Percentiles rank a stretch among this genome's conserved stretches.
Conservation (phyloP, 2,113 vertebrate genomes). For the Cebus imitator region DNA sequence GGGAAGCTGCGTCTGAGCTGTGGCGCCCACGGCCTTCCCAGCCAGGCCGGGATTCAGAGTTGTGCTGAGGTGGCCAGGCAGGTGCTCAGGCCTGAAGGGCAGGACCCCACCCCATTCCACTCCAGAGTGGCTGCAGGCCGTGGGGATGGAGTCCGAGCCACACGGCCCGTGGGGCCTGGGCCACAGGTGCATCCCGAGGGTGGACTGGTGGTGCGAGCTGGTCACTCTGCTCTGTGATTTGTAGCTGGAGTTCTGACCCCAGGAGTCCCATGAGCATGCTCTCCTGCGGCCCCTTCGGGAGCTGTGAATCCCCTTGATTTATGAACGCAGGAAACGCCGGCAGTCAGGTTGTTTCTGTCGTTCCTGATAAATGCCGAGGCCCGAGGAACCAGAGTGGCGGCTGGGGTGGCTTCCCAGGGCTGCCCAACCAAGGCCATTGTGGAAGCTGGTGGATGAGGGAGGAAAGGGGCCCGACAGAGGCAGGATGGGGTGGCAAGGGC, state of each 20-base stretch:
- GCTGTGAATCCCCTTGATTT: fast-evolving
- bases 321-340: fast-evolving
- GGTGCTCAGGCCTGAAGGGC: neutral
- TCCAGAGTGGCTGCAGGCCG: neutral
- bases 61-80: neutral
- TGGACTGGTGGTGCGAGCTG: neutral
- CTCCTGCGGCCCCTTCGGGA: neutral
- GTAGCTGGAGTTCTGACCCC: neutral
- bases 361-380: fast-evolving
- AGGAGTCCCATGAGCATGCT: fast-evolving
- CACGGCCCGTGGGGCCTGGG: no score
- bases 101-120: neutral
- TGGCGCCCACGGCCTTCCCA: neutral
- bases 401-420: fast-evolving
- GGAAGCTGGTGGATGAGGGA: no score
- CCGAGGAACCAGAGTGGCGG: neutral
- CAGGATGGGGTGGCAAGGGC: fast-evolving
- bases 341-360: fast-evolving
- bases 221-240: no score
- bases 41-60: neutral
- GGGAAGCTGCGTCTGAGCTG: neutral
- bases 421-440: no score
- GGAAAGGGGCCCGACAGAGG: neutral
- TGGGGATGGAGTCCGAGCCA: no score
- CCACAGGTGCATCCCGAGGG: neutral